Conservation (phyloP, 37 sponge, comb jelly and placozoan genomes). For the Dysidea cf. avara region DNA sequence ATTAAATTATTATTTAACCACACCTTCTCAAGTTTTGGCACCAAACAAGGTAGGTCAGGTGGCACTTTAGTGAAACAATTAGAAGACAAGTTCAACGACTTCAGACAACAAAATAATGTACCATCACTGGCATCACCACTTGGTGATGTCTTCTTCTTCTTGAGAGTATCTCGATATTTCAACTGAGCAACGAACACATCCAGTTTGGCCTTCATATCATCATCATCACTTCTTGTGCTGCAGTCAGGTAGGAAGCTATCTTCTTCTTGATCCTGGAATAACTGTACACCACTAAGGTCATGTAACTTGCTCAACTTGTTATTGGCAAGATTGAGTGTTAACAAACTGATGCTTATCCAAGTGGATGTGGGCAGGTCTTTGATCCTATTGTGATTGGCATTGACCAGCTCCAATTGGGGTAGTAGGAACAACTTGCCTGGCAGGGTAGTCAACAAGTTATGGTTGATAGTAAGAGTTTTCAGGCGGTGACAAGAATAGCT, state of each 20-base stretch:
- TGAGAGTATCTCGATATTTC: too few relatives aligned
- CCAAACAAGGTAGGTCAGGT: constrained; percentile 68
- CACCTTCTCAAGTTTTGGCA: constrained; percentile 62
- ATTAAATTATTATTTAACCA: constrained; percentile 38
- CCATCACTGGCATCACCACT: too few relatives aligned
- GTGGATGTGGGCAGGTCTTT: constrained; percentile 52
- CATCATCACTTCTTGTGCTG: too few relatives aligned
- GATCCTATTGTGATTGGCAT: constrained; percentile 42
- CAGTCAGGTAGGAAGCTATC: too few relatives aligned
- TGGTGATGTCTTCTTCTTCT: too few relatives aligned
- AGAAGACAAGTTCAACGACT: constrained; percentile 48
- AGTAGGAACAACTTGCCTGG: constrained; percentile 11
- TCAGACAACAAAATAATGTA: constrained; percentile 1
- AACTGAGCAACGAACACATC: too few relatives aligned
- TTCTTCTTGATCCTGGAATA: too few relatives aligned
- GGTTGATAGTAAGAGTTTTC: too few relatives aligned
- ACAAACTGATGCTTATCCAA: constrained; percentile 63
- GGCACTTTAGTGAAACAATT: constrained; percentile 65
- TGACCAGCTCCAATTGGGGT: constrained; percentile 35
- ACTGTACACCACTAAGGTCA: constrained; percentile 35
- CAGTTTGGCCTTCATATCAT: too few relatives aligned
- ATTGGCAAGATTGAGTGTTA: constrained; percentile 30
- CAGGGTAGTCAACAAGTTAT: neutral
- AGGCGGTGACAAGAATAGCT: neutral
- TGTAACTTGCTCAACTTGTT: constrained; percentile 60